These are phyloP conservation scores for Eubasilissa splendida DNA, from an alignment of 2,888 invertebrate species.

Conservation along the genomic window DNA sequence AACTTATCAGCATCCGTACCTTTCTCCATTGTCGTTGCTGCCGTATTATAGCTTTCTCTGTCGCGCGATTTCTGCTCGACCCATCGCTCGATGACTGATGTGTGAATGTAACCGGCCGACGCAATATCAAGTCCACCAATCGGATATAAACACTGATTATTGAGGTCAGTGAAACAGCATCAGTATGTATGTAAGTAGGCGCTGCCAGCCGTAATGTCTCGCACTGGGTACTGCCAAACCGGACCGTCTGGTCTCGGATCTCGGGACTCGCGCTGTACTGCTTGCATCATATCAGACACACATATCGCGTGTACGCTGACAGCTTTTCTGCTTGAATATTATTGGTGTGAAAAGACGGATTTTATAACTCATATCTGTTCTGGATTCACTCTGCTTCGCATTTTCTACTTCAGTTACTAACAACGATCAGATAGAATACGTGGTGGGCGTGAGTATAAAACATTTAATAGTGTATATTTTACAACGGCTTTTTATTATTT, in stretches of 20 bases:
- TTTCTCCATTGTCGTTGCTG: no score
- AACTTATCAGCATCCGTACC: no score
- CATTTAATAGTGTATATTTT: no score
- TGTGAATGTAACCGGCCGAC: background rate
- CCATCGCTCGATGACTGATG: background rate
- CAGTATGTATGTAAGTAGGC: background rate
- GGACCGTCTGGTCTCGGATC: background rate
- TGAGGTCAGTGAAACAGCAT: conserved; percentile 50
- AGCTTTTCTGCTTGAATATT: background rate
- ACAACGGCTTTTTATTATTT: no score
- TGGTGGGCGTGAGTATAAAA: no score
- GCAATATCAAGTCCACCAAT: background rate
- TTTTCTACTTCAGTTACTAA: no score
- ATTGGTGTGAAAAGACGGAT: no score
- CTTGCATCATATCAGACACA: background rate
- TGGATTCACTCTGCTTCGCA: no score
- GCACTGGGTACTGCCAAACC: conserved; percentile 9
- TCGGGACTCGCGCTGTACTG: background rate
- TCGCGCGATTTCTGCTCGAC: no score
- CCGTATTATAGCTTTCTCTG: no score
- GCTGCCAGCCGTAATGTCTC: conserved; percentile 3
- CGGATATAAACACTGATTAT: conserved; percentile 49
- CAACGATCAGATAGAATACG: no score
- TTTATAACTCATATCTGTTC: no score
- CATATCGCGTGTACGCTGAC: background rate